phyloP scores from a whole-genome alignment of 2,888 invertebrate genomes.

The Mactromeris polynyma region DNA sequence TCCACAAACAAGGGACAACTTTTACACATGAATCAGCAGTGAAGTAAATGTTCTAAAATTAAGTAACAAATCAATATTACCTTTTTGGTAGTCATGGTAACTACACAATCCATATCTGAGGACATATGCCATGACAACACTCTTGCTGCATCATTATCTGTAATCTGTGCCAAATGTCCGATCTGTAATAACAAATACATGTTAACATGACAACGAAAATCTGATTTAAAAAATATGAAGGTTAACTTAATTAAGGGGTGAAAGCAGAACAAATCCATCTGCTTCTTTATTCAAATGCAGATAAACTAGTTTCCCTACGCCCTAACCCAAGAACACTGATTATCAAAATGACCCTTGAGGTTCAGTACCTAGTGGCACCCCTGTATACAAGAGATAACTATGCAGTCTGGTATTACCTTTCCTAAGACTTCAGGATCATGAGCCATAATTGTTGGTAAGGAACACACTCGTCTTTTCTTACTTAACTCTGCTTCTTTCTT shows the following conservation, averaged over 20 bases:
- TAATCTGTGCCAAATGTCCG: conserved; percentile 84
- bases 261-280: too few species aligned
- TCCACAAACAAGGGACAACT: too few species aligned
- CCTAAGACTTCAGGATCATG: conserved; percentile 85
- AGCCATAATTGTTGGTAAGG: conserved; percentile 79
- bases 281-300: too few species aligned
- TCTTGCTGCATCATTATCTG: conserved; percentile 84
- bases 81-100: conserved; percentile 85
- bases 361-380: too few species aligned
- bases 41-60: not conserved
- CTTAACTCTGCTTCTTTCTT: conserved; percentile 79
- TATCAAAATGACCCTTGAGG: too few species aligned
- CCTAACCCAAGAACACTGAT: too few species aligned
- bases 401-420: conserved; percentile 83
- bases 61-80: conserved; percentile 66
- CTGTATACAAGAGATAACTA: too few species aligned
- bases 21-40: too few species aligned
- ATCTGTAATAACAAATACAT: conserved; percentile 78
- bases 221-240: too few species aligned
- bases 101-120: conserved; percentile 87
- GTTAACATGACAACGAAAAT: too few species aligned
- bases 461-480: conserved; percentile 81
- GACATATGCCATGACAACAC: conserved; percentile 87
- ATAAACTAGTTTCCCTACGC: too few species aligned
- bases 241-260: too few species aligned